Conservation (phyloP, 1,140 invertebrate genomes). For the Artemia franciscana region DNA sequence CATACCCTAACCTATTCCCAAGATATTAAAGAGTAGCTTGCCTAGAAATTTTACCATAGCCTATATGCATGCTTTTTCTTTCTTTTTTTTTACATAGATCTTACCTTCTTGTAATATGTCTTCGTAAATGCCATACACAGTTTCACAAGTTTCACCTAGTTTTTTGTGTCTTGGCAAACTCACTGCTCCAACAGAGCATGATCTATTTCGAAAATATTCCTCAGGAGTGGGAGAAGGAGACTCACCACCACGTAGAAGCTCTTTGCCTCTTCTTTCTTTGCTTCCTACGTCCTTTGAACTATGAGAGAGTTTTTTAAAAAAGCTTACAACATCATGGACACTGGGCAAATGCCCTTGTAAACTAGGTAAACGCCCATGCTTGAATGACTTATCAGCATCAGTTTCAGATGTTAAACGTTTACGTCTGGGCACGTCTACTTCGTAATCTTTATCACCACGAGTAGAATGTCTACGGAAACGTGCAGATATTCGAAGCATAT, state of each 20-base stretch:
- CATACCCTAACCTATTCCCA: too few species aligned
- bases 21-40: too few species aligned
- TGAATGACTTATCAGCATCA: background rate
- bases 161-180: slow-evolving; percentile 14
- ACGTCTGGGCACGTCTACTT: background rate
- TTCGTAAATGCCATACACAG: slow-evolving; percentile 56
- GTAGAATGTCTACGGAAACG: background rate
- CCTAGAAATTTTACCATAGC: too few species aligned
- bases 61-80: too few species aligned
- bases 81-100: too few species aligned
- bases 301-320: slow-evolving; percentile 7
- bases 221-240: slow-evolving; percentile 22
- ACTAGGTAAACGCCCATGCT: background rate
- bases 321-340: slow-evolving; percentile 5
- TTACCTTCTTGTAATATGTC: slow-evolving; percentile 50
- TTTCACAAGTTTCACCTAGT: slow-evolving; percentile 27
- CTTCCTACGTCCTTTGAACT: slow-evolving; percentile 7
- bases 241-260: slow-evolving; percentile 25
- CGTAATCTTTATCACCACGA: background rate
- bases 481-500: background rate
- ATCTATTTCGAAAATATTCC: slow-evolving; percentile 41
- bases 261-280: slow-evolving; percentile 14
- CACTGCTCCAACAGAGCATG: slow-evolving; percentile 41
- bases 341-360: slow-evolving; percentile 6
- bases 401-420: background rate